A percentile compares a stretch with the other conserved stretches of the same genome.
Evolutionary conservation across 2,113 vertebrate genomes (phyloP).

Genomic region (Cryptomyrus ogoouensis): DNA sequence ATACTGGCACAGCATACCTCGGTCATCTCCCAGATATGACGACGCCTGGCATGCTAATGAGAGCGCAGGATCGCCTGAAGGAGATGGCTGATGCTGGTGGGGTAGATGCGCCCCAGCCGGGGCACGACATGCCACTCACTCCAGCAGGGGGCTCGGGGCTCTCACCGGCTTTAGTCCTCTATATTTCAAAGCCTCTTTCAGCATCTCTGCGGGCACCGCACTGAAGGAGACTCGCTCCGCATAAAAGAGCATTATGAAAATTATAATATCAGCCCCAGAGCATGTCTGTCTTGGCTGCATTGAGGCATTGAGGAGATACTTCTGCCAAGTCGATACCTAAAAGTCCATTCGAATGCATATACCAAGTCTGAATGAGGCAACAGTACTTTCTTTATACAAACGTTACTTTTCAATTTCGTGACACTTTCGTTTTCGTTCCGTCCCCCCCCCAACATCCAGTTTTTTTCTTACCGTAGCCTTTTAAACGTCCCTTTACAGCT

Average conservation of each 20-base stretch:
- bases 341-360: constrained; percentile 26
- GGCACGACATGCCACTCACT: constrained; percentile 64
- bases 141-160: constrained; percentile 59
- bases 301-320: constrained; percentile 44
- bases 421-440: constrained; percentile 42
- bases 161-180: constrained; percentile 46
- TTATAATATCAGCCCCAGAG: constrained; percentile 70
- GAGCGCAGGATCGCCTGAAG: constrained; percentile 11
- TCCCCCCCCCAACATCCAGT: not conserved
- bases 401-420: constrained; percentile 48
- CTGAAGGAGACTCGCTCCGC: constrained; percentile 65
- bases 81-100: constrained; percentile 14
- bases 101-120: constrained; percentile 46
- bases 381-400: constrained; percentile 61
- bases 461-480: constrained; percentile 28
- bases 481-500: constrained; percentile 24
- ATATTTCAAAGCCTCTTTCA: constrained; percentile 71
- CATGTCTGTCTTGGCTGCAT: constrained; percentile 64
- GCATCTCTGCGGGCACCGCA: constrained; percentile 68
- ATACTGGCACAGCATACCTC: constrained; percentile 22
- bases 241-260: constrained; percentile 80
- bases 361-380: constrained; percentile 19
- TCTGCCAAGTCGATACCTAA: constrained; percentile 26
- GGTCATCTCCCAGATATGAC: constrained; percentile 20
- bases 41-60: constrained; percentile 47